Percentiles rank a stretch among this genome's conserved stretches.
phyloP scores from a whole-genome alignment of 2,113 vertebrate genomes.

The Oreochromis niloticus region DNA sequence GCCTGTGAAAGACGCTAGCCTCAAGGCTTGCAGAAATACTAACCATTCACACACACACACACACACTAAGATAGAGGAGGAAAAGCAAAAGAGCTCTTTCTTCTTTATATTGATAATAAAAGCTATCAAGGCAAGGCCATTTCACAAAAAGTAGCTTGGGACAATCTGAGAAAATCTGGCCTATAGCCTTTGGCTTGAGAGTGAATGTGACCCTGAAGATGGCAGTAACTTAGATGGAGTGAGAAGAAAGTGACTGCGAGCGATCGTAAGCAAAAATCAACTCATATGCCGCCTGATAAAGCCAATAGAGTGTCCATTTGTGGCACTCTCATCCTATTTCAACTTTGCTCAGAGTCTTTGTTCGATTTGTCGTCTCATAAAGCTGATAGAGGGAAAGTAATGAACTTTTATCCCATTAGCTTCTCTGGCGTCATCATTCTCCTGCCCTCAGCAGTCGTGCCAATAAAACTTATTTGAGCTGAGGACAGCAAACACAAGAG shows the following conservation, averaged over 20 bases:
- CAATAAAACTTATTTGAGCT: constrained; percentile 52
- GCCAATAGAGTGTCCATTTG: background rate
- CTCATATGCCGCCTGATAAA: constrained; percentile 3
- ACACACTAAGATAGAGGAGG: background rate
- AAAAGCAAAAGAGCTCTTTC: constrained; percentile 9
- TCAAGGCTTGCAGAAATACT: constrained; percentile 47
- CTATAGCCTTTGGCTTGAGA: constrained; percentile 37
- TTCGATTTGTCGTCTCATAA: constrained; percentile 47
- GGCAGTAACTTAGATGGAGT: constrained; percentile 5
- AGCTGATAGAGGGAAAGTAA: constrained; percentile 50
- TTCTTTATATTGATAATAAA: constrained; percentile 52
- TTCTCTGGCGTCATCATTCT: constrained; percentile 32
- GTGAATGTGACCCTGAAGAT: constrained; percentile 24
- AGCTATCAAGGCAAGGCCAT: constrained; percentile 37
- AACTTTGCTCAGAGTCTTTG: constrained; percentile 25
- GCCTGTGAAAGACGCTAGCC: constrained; percentile 54
- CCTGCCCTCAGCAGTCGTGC: constrained; percentile 46
- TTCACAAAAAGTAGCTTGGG: constrained; percentile 30
- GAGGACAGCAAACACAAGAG: constrained; percentile 41
- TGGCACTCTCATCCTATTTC: constrained; percentile 23
- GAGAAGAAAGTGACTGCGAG: background rate
- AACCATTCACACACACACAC: constrained; percentile 8
- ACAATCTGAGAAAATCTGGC: constrained; percentile 33
- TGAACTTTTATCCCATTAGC: constrained; percentile 60
- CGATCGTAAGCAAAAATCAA: constrained; percentile 25